Evolutionary conservation across 2,888 invertebrate species (phyloP).

Genomic region (Allacma fusca): DNA sequence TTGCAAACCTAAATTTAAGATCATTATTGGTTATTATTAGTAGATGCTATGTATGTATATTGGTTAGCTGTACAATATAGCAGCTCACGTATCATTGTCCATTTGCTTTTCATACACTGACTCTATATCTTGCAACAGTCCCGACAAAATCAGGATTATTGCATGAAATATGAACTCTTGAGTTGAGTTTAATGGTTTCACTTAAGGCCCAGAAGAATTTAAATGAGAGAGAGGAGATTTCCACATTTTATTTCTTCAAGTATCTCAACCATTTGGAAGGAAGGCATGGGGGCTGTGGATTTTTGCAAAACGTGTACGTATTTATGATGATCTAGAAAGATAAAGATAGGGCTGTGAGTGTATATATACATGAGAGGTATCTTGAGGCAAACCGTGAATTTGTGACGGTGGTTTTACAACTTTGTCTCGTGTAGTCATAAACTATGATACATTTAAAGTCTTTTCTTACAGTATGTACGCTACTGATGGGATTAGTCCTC

Average conservation of each 20-base stretch:
- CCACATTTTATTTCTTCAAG: neutral
- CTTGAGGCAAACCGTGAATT: constrained; percentile 15
- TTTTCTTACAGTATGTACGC: no score
- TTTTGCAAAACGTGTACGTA: neutral
- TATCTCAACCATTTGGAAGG: neutral
- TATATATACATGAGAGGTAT: neutral
- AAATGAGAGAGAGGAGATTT: neutral
- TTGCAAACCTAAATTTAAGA: neutral
- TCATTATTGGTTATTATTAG: constrained; percentile 8
- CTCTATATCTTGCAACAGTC: neutral
- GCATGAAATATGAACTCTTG: neutral
- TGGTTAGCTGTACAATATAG: no score
- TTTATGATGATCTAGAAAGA: constrained; percentile 27
- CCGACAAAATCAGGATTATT: neutral
- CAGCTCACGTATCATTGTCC: no score
- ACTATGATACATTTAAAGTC: neutral
- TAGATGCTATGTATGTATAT: neutral
- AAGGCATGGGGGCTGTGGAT: no score
- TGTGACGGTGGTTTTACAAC: constrained; percentile 13
- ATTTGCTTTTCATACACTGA: no score
- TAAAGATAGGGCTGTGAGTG: neutral
- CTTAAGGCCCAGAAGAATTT: constrained; percentile 2
- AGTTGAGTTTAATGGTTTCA: neutral
- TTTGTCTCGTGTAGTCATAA: neutral
- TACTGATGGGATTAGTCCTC: no score